A percentile compares a stretch with the other conserved stretches of the same genome.
Evolutionary conservation across 2,888 invertebrate species (phyloP).

Genomic region (Ichneumon xanthorius): DNA sequence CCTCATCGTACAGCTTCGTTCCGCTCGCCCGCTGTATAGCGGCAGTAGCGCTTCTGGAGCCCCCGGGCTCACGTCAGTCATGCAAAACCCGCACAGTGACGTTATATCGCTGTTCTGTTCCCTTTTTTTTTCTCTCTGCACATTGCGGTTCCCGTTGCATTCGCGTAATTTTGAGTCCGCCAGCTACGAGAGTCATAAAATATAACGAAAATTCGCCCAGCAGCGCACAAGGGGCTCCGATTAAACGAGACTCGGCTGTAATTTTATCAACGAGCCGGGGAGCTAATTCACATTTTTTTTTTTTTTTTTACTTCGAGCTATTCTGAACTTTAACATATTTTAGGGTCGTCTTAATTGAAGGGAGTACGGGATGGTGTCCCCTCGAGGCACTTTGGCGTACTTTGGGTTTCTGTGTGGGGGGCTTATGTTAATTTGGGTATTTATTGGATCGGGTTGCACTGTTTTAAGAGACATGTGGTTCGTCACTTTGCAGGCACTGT

Average conservation of each 20-base stretch:
- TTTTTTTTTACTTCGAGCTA: neutral
- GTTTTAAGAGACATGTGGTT: too few species aligned
- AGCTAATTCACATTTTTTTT: neutral
- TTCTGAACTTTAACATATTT: conserved; percentile 6
- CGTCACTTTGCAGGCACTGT: too few species aligned
- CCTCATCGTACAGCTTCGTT: conserved; percentile 51
- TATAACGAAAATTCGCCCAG: neutral
- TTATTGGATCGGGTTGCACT: neutral
- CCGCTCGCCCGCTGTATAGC: conserved; percentile 18
- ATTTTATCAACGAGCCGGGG: neutral
- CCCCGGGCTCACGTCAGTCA: conserved; percentile 33
- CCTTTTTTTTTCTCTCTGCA: neutral
- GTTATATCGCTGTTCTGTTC: neutral
- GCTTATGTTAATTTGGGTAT: neutral
- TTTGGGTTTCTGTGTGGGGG: neutral
- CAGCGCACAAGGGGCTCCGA: neutral
- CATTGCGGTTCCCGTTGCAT: conserved; percentile 13
- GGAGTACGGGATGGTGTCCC: neutral
- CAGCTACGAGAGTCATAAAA: neutral
- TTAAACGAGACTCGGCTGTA: conserved; percentile 9
- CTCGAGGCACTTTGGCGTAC: neutral
- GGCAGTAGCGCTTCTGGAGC: neutral
- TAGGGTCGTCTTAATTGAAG: neutral
- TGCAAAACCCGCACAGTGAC: conserved; percentile 31
- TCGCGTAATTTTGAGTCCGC: neutral